Evolutionary conservation across 2,888 invertebrate genomes (phyloP).

Genomic region (Lordiphosa fenestrarum): DNA sequence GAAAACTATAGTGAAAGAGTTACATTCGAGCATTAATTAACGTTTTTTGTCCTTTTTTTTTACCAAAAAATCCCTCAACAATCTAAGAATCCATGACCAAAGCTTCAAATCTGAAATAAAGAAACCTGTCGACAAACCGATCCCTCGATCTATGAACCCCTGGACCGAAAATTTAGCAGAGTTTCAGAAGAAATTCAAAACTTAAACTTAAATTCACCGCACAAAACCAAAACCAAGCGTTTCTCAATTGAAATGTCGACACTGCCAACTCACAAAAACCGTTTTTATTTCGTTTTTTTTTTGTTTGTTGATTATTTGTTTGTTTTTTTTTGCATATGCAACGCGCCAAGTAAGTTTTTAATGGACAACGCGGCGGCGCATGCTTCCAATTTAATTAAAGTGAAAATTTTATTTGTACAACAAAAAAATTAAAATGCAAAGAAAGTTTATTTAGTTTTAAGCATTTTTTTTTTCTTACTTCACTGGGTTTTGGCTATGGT

Average conservation of each 20-base stretch:
- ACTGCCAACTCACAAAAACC: conserved; percentile 34
- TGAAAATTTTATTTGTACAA: conserved; percentile 56
- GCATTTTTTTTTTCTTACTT: conserved; percentile 33
- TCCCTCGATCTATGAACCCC: too few species aligned
- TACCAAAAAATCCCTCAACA: too few species aligned
- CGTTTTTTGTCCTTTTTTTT: too few species aligned
- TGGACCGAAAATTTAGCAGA: too few species aligned
- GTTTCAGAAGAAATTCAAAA: too few species aligned
- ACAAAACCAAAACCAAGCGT: conserved; percentile 10
- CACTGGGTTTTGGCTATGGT: conserved; percentile 44
- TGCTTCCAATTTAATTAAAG: conserved; percentile 74
- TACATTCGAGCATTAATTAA: too few species aligned
- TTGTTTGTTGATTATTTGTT: conserved; percentile 20
- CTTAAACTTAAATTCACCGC: conserved; percentile 20
- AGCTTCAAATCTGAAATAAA: too few species aligned
- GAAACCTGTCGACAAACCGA: too few species aligned
- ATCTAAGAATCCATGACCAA: too few species aligned
- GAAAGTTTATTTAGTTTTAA: conserved; percentile 52
- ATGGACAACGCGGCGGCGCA: conserved; percentile 48
- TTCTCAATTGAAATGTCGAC: conserved; percentile 4
- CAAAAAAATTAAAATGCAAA: conserved; percentile 49
- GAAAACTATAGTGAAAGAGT: too few species aligned
- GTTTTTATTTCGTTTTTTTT: conserved; percentile 39
- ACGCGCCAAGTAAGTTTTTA: conserved; percentile 41
- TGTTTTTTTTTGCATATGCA: conserved; percentile 66